A percentile compares a stretch with the other conserved stretches of the same genome.
Conservation (phyloP, 2,888 invertebrate genomes). For the Pterostichus madidus region DNA sequence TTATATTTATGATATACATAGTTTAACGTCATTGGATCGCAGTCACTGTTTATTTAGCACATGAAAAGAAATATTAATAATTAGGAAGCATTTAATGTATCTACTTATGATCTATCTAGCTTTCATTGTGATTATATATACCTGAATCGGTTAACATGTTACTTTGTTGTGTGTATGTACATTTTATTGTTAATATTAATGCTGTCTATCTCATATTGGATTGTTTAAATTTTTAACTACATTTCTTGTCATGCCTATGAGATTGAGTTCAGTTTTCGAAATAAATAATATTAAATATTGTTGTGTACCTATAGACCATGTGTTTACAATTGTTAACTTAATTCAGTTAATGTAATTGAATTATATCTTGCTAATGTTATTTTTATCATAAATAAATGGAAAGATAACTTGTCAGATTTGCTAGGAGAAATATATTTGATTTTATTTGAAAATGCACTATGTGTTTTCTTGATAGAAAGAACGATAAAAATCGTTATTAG, state of each 20-base stretch:
- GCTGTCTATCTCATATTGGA: slow-evolving; percentile 22
- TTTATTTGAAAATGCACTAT: slow-evolving; percentile 12
- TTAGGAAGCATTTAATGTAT: slow-evolving; percentile 51
- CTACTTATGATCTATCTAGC: slow-evolving; percentile 45
- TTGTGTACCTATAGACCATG: slow-evolving; percentile 39
- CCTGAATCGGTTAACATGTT: slow-evolving; percentile 44
- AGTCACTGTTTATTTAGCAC: slow-evolving; percentile 57
- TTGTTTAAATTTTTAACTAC: slow-evolving; percentile 14
- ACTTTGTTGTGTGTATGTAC: slow-evolving; percentile 49
- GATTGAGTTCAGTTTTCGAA: slow-evolving; percentile 11
- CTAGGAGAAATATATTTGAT: background rate
- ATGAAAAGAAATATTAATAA: slow-evolving; percentile 18
- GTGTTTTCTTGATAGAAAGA: background rate
- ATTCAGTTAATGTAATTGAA: slow-evolving; percentile 21
- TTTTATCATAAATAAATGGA: slow-evolving; percentile 39
- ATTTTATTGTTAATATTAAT: slow-evolving; percentile 46
- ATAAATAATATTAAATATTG: slow-evolving; percentile 22
- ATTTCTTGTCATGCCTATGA: slow-evolving; percentile 22
- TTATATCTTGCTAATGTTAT: slow-evolving; percentile 39
- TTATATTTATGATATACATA: slow-evolving; percentile 58
- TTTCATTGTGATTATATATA: slow-evolving; percentile 53
- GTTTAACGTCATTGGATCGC: slow-evolving; percentile 47
- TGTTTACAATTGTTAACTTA: slow-evolving; percentile 38
- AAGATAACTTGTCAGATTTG: slow-evolving; percentile 21
- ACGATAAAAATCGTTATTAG: slow-evolving; percentile 1